phyloP scores from a whole-genome alignment of 2,888 invertebrate genomes.

The Cantharis rustica region DNA sequence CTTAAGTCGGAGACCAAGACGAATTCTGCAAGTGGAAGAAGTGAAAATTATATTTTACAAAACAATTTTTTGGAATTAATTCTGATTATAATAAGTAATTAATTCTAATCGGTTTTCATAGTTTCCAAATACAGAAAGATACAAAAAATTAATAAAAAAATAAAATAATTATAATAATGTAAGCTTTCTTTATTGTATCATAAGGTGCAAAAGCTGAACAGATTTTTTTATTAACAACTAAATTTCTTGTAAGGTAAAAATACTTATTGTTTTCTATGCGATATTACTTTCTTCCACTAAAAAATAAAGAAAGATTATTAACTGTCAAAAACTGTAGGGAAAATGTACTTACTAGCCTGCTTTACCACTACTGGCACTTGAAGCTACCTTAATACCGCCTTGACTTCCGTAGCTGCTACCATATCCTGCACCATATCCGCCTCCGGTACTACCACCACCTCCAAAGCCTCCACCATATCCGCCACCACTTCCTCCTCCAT shows the following conservation, averaged over 20 bases:
- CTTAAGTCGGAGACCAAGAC: no score
- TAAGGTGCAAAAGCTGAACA: not conserved
- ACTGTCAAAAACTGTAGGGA: not conserved
- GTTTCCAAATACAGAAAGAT: no score
- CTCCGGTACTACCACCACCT: not conserved
- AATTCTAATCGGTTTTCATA: no score
- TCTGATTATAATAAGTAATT: no score
- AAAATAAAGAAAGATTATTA: not conserved
- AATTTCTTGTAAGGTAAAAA: not conserved
- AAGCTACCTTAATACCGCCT: conserved; percentile 2
- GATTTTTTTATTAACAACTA: not conserved
- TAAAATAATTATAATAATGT: no score
- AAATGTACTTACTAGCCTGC: conserved; percentile 8
- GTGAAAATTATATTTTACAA: no score
- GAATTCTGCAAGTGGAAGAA: no score
- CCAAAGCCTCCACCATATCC: not conserved
- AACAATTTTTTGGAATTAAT: no score
- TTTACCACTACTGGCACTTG: not conserved
- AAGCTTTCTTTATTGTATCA: not conserved
- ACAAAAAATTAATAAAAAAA: no score
- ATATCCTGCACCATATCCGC: not conserved
- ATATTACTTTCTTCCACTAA: not conserved
- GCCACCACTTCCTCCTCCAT: not conserved
- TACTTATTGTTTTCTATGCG: not conserved
- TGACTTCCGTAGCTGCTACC: conserved; percentile 3